Percentiles rank a stretch among this genome's conserved stretches.
Evolutionary conservation across 2,888 invertebrate genomes (phyloP).

Genomic region (Noctua fimbriata): DNA sequence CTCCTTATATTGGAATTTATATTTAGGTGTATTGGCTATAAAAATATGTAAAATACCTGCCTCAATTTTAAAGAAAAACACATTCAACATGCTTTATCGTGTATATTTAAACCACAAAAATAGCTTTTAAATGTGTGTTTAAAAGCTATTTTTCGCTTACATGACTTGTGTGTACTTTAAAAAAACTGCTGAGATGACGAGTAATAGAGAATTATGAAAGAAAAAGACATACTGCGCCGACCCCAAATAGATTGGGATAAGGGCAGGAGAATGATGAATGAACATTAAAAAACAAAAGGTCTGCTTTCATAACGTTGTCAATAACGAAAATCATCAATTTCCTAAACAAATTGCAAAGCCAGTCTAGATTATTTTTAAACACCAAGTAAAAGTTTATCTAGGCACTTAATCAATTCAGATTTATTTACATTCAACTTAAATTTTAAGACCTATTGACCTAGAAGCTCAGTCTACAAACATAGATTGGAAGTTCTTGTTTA

Average conservation of each 20-base stretch:
- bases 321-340: not conserved
- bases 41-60: slow-evolving; percentile 32
- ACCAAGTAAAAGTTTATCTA: not conserved
- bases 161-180: not conserved
- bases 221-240: no score
- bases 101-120: slow-evolving; percentile 16
- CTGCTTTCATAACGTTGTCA: not conserved
- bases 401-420: slow-evolving; percentile 13
- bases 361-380: not conserved
- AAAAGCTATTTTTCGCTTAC: no score
- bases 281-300: no score
- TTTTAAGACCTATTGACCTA: slow-evolving; percentile 58
- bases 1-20: slow-evolving; percentile 8
- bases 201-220: no score
- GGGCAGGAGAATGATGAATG: no score
- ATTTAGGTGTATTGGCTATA: slow-evolving; percentile 21
- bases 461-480: slow-evolving; percentile 45
- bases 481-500: slow-evolving; percentile 38
- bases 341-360: not conserved
- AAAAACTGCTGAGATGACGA: no score
- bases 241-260: no score
- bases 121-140: not conserved
- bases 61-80: slow-evolving; percentile 17
- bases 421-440: slow-evolving; percentile 15
- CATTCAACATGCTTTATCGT: not conserved